These are phyloP conservation scores for Hemiscyllium ocellatum DNA, from an alignment of 2,113 vertebrate genomes.

Conservation along the genomic window DNA sequence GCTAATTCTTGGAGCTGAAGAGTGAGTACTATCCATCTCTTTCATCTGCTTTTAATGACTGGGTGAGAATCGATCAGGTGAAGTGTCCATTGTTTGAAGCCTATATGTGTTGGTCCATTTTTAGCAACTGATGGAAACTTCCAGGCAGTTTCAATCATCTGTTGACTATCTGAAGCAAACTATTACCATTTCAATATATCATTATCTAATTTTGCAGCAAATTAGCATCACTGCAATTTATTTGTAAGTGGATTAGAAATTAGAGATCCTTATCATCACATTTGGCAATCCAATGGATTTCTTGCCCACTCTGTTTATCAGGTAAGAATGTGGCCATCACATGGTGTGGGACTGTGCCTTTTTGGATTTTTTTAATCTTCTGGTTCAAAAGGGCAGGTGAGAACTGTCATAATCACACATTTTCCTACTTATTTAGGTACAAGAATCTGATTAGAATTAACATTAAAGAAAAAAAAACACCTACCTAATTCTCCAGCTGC, in stretches of 20 bases:
- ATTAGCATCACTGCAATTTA: not conserved
- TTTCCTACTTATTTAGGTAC: not conserved
- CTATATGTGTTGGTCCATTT: not conserved
- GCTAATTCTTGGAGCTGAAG: not conserved
- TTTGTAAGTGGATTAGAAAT: not conserved
- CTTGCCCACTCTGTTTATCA: not conserved
- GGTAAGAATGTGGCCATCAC: not conserved
- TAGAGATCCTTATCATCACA: not conserved
- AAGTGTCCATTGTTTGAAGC: not conserved
- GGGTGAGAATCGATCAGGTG: not conserved
- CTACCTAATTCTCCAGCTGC: slow-evolving; percentile 92
- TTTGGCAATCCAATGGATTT: not conserved
- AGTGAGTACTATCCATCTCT: not conserved
- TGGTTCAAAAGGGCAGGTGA: not conserved
- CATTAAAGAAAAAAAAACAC: slow-evolving; percentile 42
- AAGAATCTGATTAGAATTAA: not conserved
- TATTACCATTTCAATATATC: not conserved
- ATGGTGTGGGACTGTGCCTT: not conserved
- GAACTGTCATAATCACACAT: not conserved
- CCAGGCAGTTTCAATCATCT: not conserved
- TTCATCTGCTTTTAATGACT: not conserved
- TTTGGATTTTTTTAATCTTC: not conserved
- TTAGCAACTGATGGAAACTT: not conserved
- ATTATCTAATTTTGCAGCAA: not conserved
- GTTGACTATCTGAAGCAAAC: not conserved